A percentile compares a stretch with the other conserved stretches of the same genome.
Conservation (phyloP, 1,140 invertebrate species). For the Pectinophora gossypiella region DNA sequence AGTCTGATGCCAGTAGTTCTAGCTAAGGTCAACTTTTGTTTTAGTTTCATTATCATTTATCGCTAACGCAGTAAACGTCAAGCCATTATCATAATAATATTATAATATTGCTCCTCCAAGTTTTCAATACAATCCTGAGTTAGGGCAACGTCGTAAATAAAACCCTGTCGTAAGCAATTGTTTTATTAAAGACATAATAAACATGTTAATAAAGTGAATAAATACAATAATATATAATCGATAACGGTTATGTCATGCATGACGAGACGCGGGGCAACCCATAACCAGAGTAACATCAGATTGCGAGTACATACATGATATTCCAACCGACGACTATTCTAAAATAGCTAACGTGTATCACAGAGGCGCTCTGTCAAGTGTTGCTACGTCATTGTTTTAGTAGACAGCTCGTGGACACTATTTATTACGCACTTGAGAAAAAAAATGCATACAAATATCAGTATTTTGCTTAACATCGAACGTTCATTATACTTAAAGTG, state of each 20-base stretch:
- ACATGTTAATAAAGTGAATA: slow-evolving; percentile 73
- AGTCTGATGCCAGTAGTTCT: background rate
- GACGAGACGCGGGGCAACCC: slow-evolving; percentile 47
- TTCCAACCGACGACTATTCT: slow-evolving; percentile 47
- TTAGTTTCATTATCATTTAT: background rate
- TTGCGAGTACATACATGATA: slow-evolving; percentile 30
- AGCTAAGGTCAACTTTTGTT: background rate
- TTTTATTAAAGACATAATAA: slow-evolving; percentile 75
- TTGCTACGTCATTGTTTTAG: slow-evolving; percentile 28
- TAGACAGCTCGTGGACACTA: background rate
- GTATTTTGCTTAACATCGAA: background rate
- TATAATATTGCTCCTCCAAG: no score
- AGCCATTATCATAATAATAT: no score
- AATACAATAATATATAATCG: slow-evolving; percentile 66
- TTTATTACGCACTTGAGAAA: background rate
- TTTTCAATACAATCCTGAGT: no score
- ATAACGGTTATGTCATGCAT: slow-evolving; percentile 58
- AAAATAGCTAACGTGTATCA: slow-evolving; percentile 61
- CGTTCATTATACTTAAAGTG: background rate
- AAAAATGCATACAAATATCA: background rate
- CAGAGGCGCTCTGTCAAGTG: slow-evolving; percentile 50
- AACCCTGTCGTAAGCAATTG: slow-evolving; percentile 54
- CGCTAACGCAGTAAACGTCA: no score
- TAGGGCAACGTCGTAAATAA: no score
- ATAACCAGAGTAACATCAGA: slow-evolving; percentile 40